These are phyloP conservation scores for Apamea monoglypha DNA, from an alignment of 2,888 invertebrate genomes.

Conservation along the genomic window DNA sequence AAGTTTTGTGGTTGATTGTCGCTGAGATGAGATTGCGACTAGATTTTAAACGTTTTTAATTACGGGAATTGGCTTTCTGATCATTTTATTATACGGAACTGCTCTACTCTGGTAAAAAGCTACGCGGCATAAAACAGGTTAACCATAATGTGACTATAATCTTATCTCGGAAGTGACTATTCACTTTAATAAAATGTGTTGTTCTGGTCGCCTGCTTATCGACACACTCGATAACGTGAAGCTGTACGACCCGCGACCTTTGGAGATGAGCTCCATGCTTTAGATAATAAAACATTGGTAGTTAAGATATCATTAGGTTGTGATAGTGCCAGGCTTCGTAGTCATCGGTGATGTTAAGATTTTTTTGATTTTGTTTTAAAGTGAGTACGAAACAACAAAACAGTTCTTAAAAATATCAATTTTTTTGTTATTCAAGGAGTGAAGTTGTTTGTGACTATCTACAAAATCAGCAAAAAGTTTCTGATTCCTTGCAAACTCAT, in stretches of 20 bases:
- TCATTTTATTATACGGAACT: neutral
- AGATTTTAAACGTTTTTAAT: neutral
- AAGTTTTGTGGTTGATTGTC: neutral
- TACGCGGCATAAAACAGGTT: conserved; percentile 13
- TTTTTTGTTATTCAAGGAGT: neutral
- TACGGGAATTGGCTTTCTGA: neutral
- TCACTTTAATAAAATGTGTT: conserved; percentile 52
- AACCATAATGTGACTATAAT: conserved; percentile 29
- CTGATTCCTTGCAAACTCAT: neutral
- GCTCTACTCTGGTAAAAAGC: neutral
- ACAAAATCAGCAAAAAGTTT: neutral
- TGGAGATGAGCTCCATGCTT: conserved; percentile 15
- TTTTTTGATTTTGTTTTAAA: neutral
- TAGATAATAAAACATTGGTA: conserved; percentile 37
- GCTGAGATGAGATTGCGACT: neutral
- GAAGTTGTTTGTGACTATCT: neutral
- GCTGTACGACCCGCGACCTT: conserved; percentile 48
- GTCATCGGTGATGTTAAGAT: neutral
- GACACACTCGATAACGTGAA: conserved; percentile 29
- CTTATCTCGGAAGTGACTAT: conserved; percentile 56
- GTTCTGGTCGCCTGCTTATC: conserved; percentile 55
- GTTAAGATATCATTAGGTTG: conserved; percentile 47
- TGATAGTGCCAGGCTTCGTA: neutral
- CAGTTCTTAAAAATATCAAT: no score
- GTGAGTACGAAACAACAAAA: no score